These are phyloP conservation scores for Oryzias melastigma DNA, from an alignment of 2,113 vertebrate genomes.

Conservation along the genomic window DNA sequence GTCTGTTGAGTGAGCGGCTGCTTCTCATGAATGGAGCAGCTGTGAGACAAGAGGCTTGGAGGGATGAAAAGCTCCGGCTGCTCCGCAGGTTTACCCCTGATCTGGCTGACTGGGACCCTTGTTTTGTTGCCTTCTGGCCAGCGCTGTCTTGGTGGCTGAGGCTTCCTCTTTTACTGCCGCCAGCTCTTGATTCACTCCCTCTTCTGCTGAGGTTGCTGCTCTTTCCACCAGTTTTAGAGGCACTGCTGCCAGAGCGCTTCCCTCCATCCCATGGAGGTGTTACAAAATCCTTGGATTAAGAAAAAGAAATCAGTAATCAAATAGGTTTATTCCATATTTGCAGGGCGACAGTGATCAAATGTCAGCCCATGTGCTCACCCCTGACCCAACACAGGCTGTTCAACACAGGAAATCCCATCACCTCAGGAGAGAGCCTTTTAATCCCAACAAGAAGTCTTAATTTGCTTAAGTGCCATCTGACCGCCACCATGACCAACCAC, in stretches of 20 bases:
- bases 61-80: conserved; percentile 64
- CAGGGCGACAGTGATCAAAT: neutral
- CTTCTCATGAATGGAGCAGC: conserved; percentile 50
- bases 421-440: conserved; percentile 39
- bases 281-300: conserved; percentile 25
- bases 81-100: conserved; percentile 45
- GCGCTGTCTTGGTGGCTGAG: conserved; percentile 1
- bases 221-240: conserved; percentile 10
- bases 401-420: conserved; percentile 55
- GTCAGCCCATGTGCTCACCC: conserved; percentile 19
- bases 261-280: conserved; percentile 9
- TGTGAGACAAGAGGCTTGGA: conserved; percentile 44
- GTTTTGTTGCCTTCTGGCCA: conserved; percentile 11
- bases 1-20: conserved; percentile 64
- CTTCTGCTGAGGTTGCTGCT: conserved; percentile 45
- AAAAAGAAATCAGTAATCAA: neutral
- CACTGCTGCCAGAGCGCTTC: conserved; percentile 22
- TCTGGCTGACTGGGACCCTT: conserved; percentile 10
- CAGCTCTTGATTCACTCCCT: neutral
- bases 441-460: conserved; percentile 66
- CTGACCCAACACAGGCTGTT: conserved; percentile 17
- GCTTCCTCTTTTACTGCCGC: conserved; percentile 26
- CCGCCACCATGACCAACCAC: conserved; percentile 28
- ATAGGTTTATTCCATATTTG: neutral
- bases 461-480: conserved; percentile 72